Conservation (phyloP, 1,140 invertebrate genomes). For the Ceratosolen solmsi region DNA sequence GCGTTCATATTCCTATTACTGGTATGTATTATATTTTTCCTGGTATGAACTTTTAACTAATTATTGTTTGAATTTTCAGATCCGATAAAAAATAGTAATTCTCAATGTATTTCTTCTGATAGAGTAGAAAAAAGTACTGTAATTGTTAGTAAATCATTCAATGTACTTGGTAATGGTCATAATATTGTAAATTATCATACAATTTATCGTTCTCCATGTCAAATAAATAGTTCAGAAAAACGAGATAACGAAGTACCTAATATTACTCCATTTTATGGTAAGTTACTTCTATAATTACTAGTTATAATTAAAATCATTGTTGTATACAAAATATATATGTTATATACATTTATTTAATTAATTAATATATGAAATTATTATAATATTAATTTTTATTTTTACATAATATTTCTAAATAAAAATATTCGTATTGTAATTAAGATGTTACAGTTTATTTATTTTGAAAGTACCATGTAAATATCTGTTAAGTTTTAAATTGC, state of each 20-base stretch:
- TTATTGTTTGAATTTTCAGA: conserved; percentile 22
- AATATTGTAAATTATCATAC: conserved; percentile 66
- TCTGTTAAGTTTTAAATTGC: too few relatives aligned
- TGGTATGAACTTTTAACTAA: background rate
- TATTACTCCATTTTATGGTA: conserved; percentile 68
- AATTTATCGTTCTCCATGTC: conserved; percentile 66
- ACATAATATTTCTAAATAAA: too few relatives aligned
- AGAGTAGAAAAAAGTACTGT: conserved; percentile 70
- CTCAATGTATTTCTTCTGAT: conserved; percentile 49
- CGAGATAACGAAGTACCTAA: conserved; percentile 61
- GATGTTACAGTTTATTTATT: too few relatives aligned
- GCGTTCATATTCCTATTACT: conserved; percentile 66
- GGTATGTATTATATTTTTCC: conserved; percentile 17
- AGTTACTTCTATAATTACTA: conserved; percentile 1
- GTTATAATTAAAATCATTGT: too few relatives aligned
- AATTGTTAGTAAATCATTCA: conserved; percentile 72
- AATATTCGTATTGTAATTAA: too few relatives aligned
- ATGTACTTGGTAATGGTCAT: conserved; percentile 63
- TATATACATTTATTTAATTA: too few relatives aligned
- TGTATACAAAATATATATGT: too few relatives aligned
- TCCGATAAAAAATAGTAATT: conserved; percentile 17
- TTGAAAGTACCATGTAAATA: too few relatives aligned
- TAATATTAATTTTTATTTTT: too few relatives aligned
- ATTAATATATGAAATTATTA: too few relatives aligned
- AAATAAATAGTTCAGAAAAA: conserved; percentile 66